Evolutionary conservation across 2,113 vertebrate species (phyloP).

Genomic region (Callipepla californica): DNA sequence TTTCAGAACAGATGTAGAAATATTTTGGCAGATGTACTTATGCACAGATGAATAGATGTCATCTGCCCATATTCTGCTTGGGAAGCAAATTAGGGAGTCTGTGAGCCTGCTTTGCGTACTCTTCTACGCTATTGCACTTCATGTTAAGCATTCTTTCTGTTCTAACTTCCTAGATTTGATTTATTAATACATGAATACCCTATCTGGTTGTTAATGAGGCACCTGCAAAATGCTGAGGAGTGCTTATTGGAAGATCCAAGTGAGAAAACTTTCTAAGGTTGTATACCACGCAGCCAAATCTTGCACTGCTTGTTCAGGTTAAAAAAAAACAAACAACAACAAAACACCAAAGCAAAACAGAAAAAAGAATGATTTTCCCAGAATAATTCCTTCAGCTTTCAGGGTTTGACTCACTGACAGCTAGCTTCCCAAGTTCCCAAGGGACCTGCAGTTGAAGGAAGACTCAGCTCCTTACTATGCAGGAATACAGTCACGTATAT

Average conservation of each 20-base stretch:
- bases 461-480: neutral
- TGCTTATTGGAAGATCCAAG: neutral
- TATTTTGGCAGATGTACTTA: neutral
- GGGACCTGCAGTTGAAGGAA: neutral
- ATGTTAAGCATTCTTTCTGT: neutral
- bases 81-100: neutral
- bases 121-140: neutral
- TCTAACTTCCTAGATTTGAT: neutral
- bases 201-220: neutral
- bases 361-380: neutral
- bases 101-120: neutral
- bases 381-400: neutral
- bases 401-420: neutral
- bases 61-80: neutral
- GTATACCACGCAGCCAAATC: neutral
- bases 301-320: neutral
- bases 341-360: neutral
- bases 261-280: neutral
- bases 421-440: neutral
- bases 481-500: neutral
- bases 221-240: neutral
- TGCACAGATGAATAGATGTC: neutral
- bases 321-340: neutral
- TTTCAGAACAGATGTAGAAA: neutral
- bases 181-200: neutral